A percentile compares a stretch with the other conserved stretches of the same genome.
These are phyloP conservation scores for Natator depressus DNA, from an alignment of 2,113 vertebrate species.

Conservation along the genomic window DNA sequence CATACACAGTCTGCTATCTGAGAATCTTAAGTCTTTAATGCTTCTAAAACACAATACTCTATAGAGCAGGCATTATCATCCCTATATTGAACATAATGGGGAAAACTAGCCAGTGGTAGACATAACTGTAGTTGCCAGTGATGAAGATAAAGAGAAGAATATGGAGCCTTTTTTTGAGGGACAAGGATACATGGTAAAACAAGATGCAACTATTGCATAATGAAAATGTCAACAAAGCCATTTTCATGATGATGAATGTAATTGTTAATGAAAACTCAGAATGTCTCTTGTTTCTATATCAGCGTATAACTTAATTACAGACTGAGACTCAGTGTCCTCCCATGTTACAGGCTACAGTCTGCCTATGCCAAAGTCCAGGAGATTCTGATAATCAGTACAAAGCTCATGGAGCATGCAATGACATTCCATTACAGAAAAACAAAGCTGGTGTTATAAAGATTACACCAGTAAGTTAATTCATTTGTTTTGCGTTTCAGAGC, in stretches of 20 bases:
- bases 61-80: not conserved
- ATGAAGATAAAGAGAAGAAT: not conserved
- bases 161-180: not conserved
- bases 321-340: not conserved
- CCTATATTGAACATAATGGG: not conserved
- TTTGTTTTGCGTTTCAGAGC: not conserved
- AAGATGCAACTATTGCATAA: too few relatives aligned
- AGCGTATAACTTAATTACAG: not conserved
- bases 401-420: not conserved
- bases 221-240: not conserved
- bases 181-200: rapidly evolving
- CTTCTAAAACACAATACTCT: not conserved
- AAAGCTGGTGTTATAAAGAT: rapidly evolving
- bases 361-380: not conserved
- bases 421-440: not conserved
- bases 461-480: not conserved
- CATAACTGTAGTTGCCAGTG: not conserved
- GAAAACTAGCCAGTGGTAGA: not conserved
- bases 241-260: not conserved
- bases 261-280: not conserved
- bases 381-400: not conserved
- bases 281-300: not conserved
- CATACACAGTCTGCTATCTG: not conserved
- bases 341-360: rapidly evolving
- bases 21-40: not conserved